Conservation (phyloP, 2,113 vertebrate species). For the Sapayoa aenigma region DNA sequence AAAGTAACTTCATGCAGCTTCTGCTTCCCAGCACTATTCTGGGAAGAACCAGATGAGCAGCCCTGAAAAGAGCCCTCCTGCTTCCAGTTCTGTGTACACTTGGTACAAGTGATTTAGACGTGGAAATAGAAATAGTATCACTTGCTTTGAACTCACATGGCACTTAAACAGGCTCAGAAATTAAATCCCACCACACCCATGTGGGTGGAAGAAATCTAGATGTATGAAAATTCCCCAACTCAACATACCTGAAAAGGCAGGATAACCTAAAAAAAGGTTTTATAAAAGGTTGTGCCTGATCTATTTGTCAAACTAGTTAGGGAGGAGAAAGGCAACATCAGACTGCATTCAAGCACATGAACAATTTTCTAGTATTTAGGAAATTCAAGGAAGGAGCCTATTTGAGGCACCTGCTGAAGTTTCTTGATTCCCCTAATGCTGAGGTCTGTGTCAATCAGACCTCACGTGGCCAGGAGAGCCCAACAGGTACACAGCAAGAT, state of each 20-base stretch:
- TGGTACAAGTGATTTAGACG: background rate
- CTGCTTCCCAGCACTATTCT: background rate
- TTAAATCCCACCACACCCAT: constrained; percentile 47
- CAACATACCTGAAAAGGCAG: constrained; percentile 43
- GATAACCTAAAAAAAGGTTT: background rate
- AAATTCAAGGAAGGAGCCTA: background rate
- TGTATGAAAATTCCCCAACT: constrained; percentile 34
- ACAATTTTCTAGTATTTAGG: background rate
- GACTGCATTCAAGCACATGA: background rate
- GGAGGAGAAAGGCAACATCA: background rate
- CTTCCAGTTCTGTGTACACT: background rate
- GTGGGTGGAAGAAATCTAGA: constrained; percentile 17
- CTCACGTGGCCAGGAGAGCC: background rate
- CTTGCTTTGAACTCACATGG: constrained; percentile 33
- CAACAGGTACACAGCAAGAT: background rate
- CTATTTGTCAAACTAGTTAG: background rate
- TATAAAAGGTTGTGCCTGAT: background rate
- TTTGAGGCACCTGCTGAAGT: background rate
- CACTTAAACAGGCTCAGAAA: constrained; percentile 1
- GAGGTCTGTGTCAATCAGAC: background rate
- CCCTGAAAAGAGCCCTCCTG: background rate
- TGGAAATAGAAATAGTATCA: constrained; percentile 8
- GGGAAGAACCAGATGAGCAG: constrained; percentile 1
- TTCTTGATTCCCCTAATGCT: background rate
- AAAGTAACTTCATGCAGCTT: background rate